Evolutionary conservation across 2,113 vertebrate species (phyloP), one percentile per base, ranked within the genome.

Genomic region (Crotalus viridis): DNA sequence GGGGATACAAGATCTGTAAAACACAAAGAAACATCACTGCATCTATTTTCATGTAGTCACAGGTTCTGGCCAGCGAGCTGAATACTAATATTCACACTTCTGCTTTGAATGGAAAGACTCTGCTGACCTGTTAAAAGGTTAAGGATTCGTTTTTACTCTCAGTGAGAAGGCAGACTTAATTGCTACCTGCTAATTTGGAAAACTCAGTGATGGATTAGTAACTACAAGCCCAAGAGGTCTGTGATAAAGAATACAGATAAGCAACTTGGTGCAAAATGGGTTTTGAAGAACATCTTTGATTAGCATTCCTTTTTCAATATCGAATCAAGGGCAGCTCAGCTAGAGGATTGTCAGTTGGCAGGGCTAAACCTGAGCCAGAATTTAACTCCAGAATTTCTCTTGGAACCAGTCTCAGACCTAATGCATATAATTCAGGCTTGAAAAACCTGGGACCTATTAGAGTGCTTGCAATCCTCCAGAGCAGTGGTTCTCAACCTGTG

Each of bases 91-190:
- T 1, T 28, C 28, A 28, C 54, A 85, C 87, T 74, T 87, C 28
- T 0, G 91, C 1, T 94, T 74, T 4, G 39, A 74, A n/a, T 86
- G 94, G 95, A 89, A 91, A 51, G 24, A 57, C 33, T 91, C 39
- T 8, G 0, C 92, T 24, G 90, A 48, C 22, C 0, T 91, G 95
- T 46, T 69, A 93, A 90, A 92, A 94, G 94, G 87, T 33, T 87
- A 95, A 95, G 93, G 87, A 28, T 93, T 93, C 91, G 3, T 86
- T 93, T 94, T 91, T 56, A 13, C 39, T n/a, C 91, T 89, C 48
- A 0, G 0, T 1, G 1, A 91, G 87, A 90, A 92, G 0, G 54
- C 52, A 89, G 24, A 64, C 4, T 2, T 64, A 33, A 95, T 93
- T 69, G 24, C 92, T 91, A 0, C 10, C 92, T 91, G 91, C 93